Evolutionary conservation across 2,888 invertebrate species (phyloP).

Genomic region (Mongoloraphidia duomilia): DNA sequence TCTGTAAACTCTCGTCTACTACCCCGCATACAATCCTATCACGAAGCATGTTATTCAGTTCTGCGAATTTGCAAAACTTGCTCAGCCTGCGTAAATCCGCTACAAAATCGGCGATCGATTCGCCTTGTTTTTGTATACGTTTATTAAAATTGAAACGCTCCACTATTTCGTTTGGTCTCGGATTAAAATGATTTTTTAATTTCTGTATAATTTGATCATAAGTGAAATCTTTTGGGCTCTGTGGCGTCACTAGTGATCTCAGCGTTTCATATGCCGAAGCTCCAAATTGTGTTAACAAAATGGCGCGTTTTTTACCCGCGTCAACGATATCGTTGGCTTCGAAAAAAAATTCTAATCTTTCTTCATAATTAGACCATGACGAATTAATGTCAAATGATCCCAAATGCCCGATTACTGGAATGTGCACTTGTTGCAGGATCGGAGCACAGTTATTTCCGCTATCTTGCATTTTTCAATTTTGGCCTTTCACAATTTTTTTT

Average conservation of each 20-base stretch:
- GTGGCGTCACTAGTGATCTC: conserved; percentile 6
- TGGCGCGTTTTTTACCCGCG: background rate
- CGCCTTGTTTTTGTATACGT: background rate
- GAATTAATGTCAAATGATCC: too few relatives aligned
- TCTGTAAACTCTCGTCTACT: conserved; percentile 7
- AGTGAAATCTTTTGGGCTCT: background rate
- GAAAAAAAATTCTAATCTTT: conserved; percentile 4
- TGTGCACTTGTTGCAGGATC: too few relatives aligned
- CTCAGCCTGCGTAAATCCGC: background rate
- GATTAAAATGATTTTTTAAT: conserved; percentile 5
- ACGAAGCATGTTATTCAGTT: conserved; percentile 6
- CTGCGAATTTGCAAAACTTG: conserved; percentile 7
- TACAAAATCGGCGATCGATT: too few relatives aligned
- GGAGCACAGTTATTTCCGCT: too few relatives aligned
- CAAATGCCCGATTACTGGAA: too few relatives aligned
- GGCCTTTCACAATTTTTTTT: too few relatives aligned
- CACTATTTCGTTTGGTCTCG: conserved; percentile 7
- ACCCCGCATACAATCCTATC: conserved; percentile 10
- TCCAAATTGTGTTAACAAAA: conserved; percentile 3
- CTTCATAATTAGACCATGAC: conserved; percentile 1
- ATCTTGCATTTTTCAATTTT: too few relatives aligned
- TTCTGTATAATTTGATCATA: conserved; percentile 1
- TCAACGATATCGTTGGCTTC: conserved; percentile 3
- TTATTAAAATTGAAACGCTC: conserved; percentile 8
- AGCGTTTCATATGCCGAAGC: conserved; percentile 3